Evolutionary conservation across 2,113 vertebrate species (phyloP).

Genomic region (Prunella fulvescens): DNA sequence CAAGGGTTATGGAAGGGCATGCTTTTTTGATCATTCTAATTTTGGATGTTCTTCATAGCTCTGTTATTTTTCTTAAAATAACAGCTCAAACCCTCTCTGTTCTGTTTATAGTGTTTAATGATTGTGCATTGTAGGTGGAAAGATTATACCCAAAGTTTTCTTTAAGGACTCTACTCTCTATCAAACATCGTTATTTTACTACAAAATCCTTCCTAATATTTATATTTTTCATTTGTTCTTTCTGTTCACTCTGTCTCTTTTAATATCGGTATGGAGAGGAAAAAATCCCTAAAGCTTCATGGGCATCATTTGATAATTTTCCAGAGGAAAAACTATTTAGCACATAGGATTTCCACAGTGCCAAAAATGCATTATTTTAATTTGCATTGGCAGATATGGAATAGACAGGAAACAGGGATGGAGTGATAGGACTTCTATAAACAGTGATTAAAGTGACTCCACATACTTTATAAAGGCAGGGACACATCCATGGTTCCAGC

Average conservation of each 20-base stretch:
- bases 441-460: not conserved
- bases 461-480: not conserved
- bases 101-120: not conserved
- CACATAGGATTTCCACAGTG: not conserved
- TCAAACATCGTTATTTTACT: not conserved
- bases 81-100: not conserved
- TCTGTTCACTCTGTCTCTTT: not conserved
- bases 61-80: not conserved
- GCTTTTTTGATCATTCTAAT: not conserved
- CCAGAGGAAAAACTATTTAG: not conserved
- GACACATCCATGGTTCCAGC: not conserved
- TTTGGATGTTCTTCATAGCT: not conserved
- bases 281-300: not conserved
- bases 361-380: not conserved
- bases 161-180: not conserved
- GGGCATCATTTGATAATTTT: not conserved
- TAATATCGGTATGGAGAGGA: not conserved
- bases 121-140: not conserved
- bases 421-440: not conserved
- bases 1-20: slow-evolving; percentile 1
- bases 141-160: not conserved
- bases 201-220: not conserved
- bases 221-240: not conserved
- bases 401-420: slow-evolving; percentile 25
- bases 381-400: not conserved